Evolutionary conservation across 2,888 invertebrate genomes (phyloP), one percentile per base, ranked within the genome.

Genomic region (Halictus quadricinctus): DNA sequence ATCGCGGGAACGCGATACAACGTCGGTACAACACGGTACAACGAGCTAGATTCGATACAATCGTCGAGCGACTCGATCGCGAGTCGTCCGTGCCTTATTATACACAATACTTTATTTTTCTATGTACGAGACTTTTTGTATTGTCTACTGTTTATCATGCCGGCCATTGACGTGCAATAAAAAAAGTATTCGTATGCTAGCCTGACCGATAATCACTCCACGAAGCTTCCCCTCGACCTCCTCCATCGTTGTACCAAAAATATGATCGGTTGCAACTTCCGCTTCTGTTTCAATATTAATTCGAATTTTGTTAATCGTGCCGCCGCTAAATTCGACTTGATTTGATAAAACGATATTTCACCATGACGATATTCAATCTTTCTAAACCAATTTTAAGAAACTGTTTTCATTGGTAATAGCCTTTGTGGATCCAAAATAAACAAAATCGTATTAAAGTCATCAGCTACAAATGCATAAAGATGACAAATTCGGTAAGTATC

Each of bases 141-240:
- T 75, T 58, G 72, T 69, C 69, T 13, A 84, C 72, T 69, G 76
- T 84, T 72, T 72, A 58, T 72, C 69, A 79, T 69, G 41, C 79
- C 58, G 66, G 66, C 79, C 76, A 79, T 76, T 64, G 54, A 84
- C 58, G 48, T 66, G 72, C 75, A 84, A 84, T 84, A 84, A 84
- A 84, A 74, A 72, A 58, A 46, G 50, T 84, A 41, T 72, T 84
- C 78, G 75, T 76, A 83, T 72, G 29, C 74, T n/a, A 84, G 54
- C 21, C 41, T 15, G 29, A 58, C 15, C 10, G 18, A 76, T 25
- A 10, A 21, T 48, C 21, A 15, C 25, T 43, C 10, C 18, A 10
- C 0, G 1, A 7, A 29, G 1, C n/a, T 64, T 29, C 15, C 64
- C 64, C 29, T 64, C 2, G 64, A 64, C 29, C 15, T 29, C n/a